phyloP scores from a whole-genome alignment of 2,888 invertebrate genomes.

The Drosophila paranaensis region DNA sequence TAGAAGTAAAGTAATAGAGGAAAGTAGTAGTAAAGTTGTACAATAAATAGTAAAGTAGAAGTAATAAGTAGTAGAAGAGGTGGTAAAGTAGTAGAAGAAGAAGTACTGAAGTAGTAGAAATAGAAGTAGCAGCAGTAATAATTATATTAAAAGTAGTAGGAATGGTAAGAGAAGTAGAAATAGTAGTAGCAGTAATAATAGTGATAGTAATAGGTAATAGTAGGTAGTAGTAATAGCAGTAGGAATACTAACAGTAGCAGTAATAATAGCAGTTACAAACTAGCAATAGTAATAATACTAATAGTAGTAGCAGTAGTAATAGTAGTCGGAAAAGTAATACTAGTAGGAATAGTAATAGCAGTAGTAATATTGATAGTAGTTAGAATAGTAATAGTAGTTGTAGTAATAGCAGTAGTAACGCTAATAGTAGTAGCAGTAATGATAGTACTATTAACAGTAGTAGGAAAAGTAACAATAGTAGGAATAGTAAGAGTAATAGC shows the following conservation, averaged over 20 bases:
- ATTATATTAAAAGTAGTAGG: neutral
- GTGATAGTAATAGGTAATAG: neutral
- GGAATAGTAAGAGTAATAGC: neutral
- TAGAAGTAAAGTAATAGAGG: neutral
- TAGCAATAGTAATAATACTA: neutral
- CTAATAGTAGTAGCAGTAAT: neutral
- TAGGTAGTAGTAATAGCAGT: neutral
- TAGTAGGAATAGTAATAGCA: too few relatives aligned
- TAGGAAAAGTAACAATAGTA: neutral
- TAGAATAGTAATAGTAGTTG: neutral
- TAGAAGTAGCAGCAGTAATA: neutral
- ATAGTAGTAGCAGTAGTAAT: neutral
- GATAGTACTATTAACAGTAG: too few relatives aligned
- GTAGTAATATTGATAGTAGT: neutral
- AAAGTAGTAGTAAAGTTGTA: neutral
- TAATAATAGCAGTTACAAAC: neutral
- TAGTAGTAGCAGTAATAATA: neutral
- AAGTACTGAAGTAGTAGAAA: neutral
- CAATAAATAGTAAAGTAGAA: too few relatives aligned
- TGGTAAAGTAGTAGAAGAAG: neutral
- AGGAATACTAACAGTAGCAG: neutral
- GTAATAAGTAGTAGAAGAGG: neutral
- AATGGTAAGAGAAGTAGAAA: neutral
- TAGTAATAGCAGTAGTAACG: fast-evolving
- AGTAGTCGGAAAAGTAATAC: neutral